Evolutionary conservation across 64 coral and sea anemone species (phyloP).

Genomic region (Acropora tenuis): DNA sequence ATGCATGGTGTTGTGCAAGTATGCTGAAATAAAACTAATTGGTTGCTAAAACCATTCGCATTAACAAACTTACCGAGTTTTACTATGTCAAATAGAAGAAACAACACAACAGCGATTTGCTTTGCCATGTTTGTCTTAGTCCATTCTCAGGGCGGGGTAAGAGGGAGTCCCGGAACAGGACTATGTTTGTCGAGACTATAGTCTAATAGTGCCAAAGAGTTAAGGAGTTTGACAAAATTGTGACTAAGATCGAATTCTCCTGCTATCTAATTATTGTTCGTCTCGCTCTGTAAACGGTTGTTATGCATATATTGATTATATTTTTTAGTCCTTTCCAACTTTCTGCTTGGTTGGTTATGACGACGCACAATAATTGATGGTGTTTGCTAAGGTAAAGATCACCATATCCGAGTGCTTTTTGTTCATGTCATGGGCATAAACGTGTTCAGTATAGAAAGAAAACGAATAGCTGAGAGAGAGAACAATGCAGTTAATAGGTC

Average conservation of each 20-base stretch:
- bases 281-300: background rate
- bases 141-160: no score
- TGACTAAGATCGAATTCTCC: background rate
- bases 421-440: no score
- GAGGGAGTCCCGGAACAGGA: no score
- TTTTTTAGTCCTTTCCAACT: background rate
- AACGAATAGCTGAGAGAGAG: background rate
- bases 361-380: background rate
- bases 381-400: background rate
- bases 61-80: background rate
- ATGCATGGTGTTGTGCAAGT: no score
- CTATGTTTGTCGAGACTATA: no score
- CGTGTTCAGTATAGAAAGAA: background rate
- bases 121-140: background rate
- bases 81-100: background rate
- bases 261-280: background rate
- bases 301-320: background rate
- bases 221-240: background rate
- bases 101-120: background rate
- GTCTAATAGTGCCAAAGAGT: no score
- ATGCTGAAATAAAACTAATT: no score
- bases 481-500: background rate
- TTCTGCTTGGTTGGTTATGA: slow-evolving; percentile 5
- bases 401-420: background rate
- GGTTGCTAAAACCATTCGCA: background rate